These are phyloP conservation scores for Cotesia glomerata DNA, from an alignment of 1,140 invertebrate genomes.

Conservation along the genomic window DNA sequence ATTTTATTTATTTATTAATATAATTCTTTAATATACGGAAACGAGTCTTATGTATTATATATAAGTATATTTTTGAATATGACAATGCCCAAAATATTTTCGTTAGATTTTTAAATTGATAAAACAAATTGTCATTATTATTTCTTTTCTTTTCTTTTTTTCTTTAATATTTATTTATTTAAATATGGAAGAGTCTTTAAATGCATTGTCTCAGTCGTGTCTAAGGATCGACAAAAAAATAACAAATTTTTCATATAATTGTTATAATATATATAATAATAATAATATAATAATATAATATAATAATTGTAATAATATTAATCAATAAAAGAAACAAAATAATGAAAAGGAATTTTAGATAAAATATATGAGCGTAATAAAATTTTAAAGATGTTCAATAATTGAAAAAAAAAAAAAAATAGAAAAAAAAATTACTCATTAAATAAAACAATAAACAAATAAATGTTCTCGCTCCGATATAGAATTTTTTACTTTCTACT, in stretches of 20 bases:
- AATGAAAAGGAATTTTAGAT: too few relatives aligned
- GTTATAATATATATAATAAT: too few relatives aligned
- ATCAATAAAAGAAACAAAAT: too few relatives aligned
- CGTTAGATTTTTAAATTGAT: background rate
- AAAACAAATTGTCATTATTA: background rate
- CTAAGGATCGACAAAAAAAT: conserved; percentile 22
- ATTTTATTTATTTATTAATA: conserved; percentile 24
- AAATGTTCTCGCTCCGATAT: too few relatives aligned
- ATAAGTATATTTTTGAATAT: background rate
- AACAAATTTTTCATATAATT: background rate
- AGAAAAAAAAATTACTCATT: too few relatives aligned
- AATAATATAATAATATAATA: too few relatives aligned
- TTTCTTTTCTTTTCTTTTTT: background rate
- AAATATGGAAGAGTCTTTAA: conserved; percentile 13
- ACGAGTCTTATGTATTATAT: conserved; percentile 15
- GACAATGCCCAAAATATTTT: background rate
- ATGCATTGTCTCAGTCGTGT: conserved; percentile 17
- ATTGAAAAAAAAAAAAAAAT: too few relatives aligned
- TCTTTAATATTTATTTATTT: conserved; percentile 5
- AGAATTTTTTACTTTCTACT: too few relatives aligned
- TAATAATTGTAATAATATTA: too few relatives aligned
- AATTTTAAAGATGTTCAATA: too few relatives aligned
- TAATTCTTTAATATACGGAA: conserved; percentile 13
- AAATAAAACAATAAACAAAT: too few relatives aligned
- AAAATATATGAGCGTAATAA: too few relatives aligned